Base-by-base conservation (phyloP, 2,888 invertebrate species). In the Neuroscelio doddi region DNA sequence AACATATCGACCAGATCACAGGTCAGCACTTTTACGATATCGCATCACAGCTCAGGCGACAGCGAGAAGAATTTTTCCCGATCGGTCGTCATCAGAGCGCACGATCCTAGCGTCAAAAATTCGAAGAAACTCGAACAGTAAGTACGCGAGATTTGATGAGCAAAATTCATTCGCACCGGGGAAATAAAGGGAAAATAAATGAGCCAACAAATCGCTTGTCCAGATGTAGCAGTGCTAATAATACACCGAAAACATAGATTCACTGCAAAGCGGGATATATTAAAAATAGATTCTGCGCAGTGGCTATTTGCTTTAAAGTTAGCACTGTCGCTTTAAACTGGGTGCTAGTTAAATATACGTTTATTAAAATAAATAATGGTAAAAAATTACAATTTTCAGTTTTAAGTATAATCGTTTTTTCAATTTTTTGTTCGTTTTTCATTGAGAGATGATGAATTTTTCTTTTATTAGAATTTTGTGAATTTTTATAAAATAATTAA, bases 111-210 rank as follows among this genome's bases (percentile, higher is more conserved):
- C 14, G 72, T 82, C 45, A 81, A 82, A 64, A 76, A 78, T 3
- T 78, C 81, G 1, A 82, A 80, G 27, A 84, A 84, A 61, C 78
- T 84, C 2, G 81, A 82, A 62, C 82, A 83, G 84, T 84, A 63
- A 79, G 83, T 80, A 66, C n/a, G n/a, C n/a, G n/a, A n/a, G n/a
- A n/a, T n/a, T n/a, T n/a, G n/a, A n/a, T n/a, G 41, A 30, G n/a
- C n/a, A n/a, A n/a, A n/a, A n/a, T n/a, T n/a, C n/a, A n/a, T 21
- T 41, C 10, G 26, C 7, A 36, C 4, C n/a, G 10, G 1, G 17
- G 16, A 15, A 9, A 42, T 30, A 44, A 44, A 1, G 9, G 24
- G 52, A 58, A 55, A 32, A 59, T 46, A 41, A 21, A 9, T 17
- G 9, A 21, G n/a, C 10, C 26, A 24, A 17, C n/a, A 41, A 41